Evolutionary conservation across 2,888 invertebrate species (phyloP).

Genomic region (Dugesia japonica): DNA sequence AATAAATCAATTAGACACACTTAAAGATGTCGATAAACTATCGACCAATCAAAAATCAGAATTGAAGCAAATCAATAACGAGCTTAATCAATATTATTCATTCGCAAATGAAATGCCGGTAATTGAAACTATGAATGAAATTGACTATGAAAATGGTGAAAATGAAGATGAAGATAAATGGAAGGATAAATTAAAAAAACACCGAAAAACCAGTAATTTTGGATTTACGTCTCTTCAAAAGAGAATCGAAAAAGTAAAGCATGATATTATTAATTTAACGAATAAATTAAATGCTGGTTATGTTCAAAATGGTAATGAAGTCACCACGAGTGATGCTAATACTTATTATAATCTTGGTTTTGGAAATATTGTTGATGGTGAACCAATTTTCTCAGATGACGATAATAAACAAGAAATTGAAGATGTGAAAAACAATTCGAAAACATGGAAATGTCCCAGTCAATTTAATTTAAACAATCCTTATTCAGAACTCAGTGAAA

Average conservation of each 20-base stretch:
- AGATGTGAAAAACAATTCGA: not conserved
- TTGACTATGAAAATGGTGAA: not conserved
- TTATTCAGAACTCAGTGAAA: not conserved
- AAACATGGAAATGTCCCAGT: not conserved
- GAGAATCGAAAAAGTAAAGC: not conserved
- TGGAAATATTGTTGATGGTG: not conserved
- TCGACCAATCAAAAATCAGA: not conserved
- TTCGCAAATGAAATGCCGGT: not conserved
- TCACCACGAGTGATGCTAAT: not conserved
- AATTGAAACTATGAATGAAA: not conserved
- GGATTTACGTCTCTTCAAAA: not conserved
- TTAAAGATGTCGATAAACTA: not conserved
- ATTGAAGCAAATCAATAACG: not conserved
- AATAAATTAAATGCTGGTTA: not conserved
- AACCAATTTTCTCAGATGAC: not conserved
- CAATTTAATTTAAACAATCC: not conserved
- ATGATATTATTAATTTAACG: constrained; percentile 2
- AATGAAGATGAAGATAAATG: not conserved
- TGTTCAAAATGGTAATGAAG: not conserved
- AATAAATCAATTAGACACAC: constrained; percentile 1
- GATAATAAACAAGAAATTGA: not conserved
- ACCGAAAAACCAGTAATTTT: not conserved
- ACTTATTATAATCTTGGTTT: constrained; percentile 9
- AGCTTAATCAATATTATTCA: constrained; percentile 15
- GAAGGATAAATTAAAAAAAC: constrained; percentile 1